phyloP scores from a whole-genome alignment of 2,888 invertebrate genomes.

The Hypomecis punctinalis region DNA sequence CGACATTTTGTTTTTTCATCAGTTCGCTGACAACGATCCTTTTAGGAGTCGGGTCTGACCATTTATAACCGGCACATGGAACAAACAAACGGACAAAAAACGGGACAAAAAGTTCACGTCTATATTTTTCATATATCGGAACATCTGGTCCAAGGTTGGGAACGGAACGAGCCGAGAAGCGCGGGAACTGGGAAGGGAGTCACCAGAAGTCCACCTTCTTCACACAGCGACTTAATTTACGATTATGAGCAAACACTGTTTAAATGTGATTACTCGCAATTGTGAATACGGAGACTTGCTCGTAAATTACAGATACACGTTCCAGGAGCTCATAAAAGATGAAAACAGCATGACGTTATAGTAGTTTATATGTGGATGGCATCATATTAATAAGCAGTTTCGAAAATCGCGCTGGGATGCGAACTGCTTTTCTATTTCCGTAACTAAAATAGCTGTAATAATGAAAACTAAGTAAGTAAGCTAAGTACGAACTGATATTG shows the following conservation, averaged over 20 bases:
- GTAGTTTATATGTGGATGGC: slow-evolving; percentile 19
- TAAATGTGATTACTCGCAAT: slow-evolving; percentile 25
- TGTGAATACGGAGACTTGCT: slow-evolving; percentile 20
- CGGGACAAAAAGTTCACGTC: slow-evolving; percentile 49
- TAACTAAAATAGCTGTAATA: background rate
- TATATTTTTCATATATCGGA: slow-evolving; percentile 43
- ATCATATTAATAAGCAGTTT: slow-evolving; percentile 16
- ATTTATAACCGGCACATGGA: slow-evolving; percentile 45
- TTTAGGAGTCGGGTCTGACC: slow-evolving; percentile 37
- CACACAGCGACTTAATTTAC: slow-evolving; percentile 37
- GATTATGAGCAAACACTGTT: slow-evolving; percentile 35
- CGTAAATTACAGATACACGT: slow-evolving; percentile 29
- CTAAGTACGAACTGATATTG: no score
- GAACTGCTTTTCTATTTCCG: background rate
- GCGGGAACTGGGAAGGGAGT: slow-evolving; percentile 19
- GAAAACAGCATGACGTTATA: slow-evolving; percentile 21
- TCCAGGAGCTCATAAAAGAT: slow-evolving; percentile 28
- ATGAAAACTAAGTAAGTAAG: background rate
- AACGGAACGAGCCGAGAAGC: slow-evolving; percentile 32
- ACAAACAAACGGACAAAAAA: slow-evolving; percentile 37
- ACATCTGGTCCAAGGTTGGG: slow-evolving; percentile 49
- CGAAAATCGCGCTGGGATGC: background rate
- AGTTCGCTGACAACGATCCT: slow-evolving; percentile 35
- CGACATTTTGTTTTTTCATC: slow-evolving; percentile 38
- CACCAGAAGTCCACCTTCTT: slow-evolving; percentile 29